A percentile compares a stretch with the other conserved stretches of the same genome.
Evolutionary conservation across 2,797 vertebrate species (phyloP).

Genomic region (Adrianichthys oophorus): DNA sequence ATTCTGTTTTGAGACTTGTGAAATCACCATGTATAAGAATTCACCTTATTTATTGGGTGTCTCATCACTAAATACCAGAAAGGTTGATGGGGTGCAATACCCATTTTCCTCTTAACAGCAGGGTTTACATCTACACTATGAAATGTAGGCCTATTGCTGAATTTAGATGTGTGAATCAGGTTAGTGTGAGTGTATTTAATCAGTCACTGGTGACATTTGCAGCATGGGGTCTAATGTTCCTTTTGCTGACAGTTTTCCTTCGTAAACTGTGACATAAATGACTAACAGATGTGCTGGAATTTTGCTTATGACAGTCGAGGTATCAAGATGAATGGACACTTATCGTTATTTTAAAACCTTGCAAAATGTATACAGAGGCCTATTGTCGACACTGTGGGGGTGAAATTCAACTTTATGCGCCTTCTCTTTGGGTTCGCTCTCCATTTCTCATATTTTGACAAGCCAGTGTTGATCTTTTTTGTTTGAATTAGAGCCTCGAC

Average conservation of each 20-base stretch:
- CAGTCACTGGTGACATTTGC: slow-evolving; percentile 10
- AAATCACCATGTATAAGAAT: too few species aligned
- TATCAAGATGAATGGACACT: slow-evolving; percentile 1
- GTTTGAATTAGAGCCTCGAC: slow-evolving; percentile 5
- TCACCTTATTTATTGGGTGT: too few species aligned
- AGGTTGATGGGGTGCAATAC: too few species aligned
- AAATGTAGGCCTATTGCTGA: not conserved
- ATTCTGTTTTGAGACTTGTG: too few species aligned
- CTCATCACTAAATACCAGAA: too few species aligned
- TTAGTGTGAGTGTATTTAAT: slow-evolving; percentile 2
- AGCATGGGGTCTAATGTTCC: not conserved
- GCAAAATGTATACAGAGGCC: slow-evolving; percentile 1
- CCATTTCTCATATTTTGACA: slow-evolving; percentile 17
- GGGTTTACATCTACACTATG: too few species aligned
- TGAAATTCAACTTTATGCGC: not conserved
- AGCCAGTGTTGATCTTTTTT: slow-evolving; percentile 11
- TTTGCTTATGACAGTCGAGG: slow-evolving; percentile 1
- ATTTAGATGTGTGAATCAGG: not conserved
- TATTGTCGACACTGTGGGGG: not conserved
- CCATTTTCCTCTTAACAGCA: too few species aligned
- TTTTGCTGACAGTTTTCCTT: slow-evolving; percentile 10
- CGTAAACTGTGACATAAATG: not conserved
- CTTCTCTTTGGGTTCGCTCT: not conserved
- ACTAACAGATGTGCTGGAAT: not conserved
- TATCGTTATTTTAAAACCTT: slow-evolving; percentile 9